These are phyloP conservation scores for Xerus rutilus DNA, from an alignment of 2,797 vertebrate genomes.

Conservation along the genomic window DNA sequence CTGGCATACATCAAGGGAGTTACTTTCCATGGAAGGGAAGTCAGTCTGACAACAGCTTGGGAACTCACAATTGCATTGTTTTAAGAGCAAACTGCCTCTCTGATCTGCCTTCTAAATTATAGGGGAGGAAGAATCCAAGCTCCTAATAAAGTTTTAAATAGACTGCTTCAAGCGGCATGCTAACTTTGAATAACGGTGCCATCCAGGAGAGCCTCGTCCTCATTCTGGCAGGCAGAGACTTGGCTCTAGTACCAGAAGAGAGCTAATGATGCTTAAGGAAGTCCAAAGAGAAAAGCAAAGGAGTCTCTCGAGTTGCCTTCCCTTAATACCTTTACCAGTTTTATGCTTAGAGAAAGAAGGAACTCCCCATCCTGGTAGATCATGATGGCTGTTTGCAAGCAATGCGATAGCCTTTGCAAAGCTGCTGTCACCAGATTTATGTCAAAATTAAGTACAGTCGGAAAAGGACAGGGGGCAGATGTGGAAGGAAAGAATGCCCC, in stretches of 20 bases:
- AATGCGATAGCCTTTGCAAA: background rate
- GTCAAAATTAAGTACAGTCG: background rate
- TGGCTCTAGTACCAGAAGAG: background rate
- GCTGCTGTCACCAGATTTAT: background rate
- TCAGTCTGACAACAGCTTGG: conserved; percentile 69
- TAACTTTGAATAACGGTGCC: conserved; percentile 76
- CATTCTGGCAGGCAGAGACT: background rate
- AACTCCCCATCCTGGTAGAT: background rate
- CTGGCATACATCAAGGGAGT: conserved; percentile 67
- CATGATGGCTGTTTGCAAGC: background rate
- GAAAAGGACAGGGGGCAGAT: background rate
- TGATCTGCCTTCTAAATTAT: conserved; percentile 84
- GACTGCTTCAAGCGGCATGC: conserved; percentile 29
- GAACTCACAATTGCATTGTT: conserved; percentile 78
- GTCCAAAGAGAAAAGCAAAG: background rate
- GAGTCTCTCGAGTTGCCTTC: background rate
- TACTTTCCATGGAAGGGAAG: conserved; percentile 75
- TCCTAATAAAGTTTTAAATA: conserved; percentile 80
- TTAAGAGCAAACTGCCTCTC: conserved; percentile 82
- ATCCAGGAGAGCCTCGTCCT: background rate
- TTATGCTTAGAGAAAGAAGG: background rate
- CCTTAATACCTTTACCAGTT: background rate
- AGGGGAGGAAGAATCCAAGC: conserved; percentile 78
- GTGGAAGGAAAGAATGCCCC: background rate
- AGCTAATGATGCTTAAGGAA: background rate